Conservation (phyloP, 2,797 vertebrate species). For the Etheostoma nigrum region DNA sequence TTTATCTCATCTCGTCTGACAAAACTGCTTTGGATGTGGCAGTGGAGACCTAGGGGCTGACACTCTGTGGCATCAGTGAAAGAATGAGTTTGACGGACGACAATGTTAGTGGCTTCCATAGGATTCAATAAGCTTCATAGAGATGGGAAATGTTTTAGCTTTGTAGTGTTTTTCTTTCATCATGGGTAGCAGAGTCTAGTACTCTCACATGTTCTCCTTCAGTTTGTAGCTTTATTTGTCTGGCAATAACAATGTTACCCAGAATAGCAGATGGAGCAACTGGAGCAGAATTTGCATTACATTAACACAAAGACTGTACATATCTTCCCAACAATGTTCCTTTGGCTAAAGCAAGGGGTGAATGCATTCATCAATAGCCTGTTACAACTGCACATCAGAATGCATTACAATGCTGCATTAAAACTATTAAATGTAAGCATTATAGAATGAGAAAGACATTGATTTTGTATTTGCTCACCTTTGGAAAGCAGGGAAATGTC, state of each 20-base stretch:
- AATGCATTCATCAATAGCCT: neutral
- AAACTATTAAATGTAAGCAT: slow-evolving; percentile 41
- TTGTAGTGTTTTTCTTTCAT: slow-evolving; percentile 50
- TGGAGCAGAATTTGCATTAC: slow-evolving; percentile 64
- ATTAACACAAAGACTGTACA: slow-evolving; percentile 40
- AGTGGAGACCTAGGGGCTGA: slow-evolving; percentile 41
- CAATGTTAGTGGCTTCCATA: slow-evolving; percentile 41
- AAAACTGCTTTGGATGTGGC: slow-evolving; percentile 49
- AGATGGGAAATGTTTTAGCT: slow-evolving; percentile 43
- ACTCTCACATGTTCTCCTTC: slow-evolving; percentile 40
- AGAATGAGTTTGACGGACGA: slow-evolving; percentile 55
- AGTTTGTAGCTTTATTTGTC: slow-evolving; percentile 39
- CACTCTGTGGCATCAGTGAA: slow-evolving; percentile 28
- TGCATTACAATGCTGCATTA: slow-evolving; percentile 52
- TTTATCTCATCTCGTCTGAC: slow-evolving; percentile 52
- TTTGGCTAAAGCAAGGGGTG: slow-evolving; percentile 25
- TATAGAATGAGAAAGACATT: slow-evolving; percentile 44
- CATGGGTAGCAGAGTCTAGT: slow-evolving; percentile 27
- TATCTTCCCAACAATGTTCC: slow-evolving; percentile 16
- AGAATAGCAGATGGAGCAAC: slow-evolving; percentile 53
- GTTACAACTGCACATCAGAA: slow-evolving; percentile 33
- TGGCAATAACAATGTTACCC: slow-evolving; percentile 35
- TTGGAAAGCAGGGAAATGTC: slow-evolving; percentile 37
- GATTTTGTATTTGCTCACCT: slow-evolving; percentile 39
- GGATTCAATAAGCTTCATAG: slow-evolving; percentile 49